Evolutionary conservation across 1,140 invertebrate genomes (phyloP).

Genomic region (Philotrypesis tridentata): DNA sequence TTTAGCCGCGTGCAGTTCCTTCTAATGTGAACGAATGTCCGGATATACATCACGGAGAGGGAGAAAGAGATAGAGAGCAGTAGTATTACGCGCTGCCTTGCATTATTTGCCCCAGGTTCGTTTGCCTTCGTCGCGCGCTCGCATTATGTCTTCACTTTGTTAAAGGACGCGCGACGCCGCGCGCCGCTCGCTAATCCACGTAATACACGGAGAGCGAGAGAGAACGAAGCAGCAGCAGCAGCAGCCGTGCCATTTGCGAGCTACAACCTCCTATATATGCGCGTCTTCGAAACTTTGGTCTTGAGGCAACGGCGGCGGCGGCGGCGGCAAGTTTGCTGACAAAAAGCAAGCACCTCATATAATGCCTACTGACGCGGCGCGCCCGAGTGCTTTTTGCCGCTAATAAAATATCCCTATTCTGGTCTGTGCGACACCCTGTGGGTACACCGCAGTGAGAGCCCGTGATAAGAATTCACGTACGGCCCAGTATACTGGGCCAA

Average conservation of each 20-base stretch:
- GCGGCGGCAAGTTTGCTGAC: not conserved
- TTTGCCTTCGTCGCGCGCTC: conserved; percentile 56
- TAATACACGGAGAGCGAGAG: conserved; percentile 12
- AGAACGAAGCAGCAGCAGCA: not conserved
- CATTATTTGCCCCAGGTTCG: conserved; percentile 70
- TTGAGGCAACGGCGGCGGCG: too few species aligned
- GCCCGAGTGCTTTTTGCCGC: not conserved
- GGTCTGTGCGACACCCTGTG: too few species aligned
- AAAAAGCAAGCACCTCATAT: conserved; percentile 34
- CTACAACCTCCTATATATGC: too few species aligned
- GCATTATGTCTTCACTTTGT: conserved; percentile 45
- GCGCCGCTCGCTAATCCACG: conserved; percentile 37
- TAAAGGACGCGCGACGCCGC: conserved; percentile 23
- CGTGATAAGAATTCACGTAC: too few species aligned
- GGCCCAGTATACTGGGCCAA: too few species aligned
- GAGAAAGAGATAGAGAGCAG: conserved; percentile 46
- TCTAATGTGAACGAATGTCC: conserved; percentile 71
- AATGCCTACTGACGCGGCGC: conserved; percentile 16
- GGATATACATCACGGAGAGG: conserved; percentile 64
- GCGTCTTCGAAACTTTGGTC: conserved; percentile 44
- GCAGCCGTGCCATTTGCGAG: conserved; percentile 45
- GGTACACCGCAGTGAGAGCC: too few species aligned
- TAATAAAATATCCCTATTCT: conserved; percentile 23
- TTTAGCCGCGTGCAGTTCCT: not conserved
- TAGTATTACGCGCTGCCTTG: conserved; percentile 63